phyloP scores from a whole-genome alignment of 2,888 invertebrate genomes.

The Acrocera orbiculus region DNA sequence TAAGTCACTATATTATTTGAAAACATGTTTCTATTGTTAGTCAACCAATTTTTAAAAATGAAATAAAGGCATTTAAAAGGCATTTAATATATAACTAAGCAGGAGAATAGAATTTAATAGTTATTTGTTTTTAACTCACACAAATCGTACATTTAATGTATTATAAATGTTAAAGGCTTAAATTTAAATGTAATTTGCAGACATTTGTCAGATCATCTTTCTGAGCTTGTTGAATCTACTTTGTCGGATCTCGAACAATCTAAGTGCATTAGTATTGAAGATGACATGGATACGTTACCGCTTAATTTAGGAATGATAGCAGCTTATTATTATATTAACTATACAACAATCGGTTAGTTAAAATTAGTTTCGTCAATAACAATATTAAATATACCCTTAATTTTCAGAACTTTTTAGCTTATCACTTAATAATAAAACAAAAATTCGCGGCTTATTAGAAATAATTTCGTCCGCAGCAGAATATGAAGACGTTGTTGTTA shows the following conservation, averaged over 20 bases:
- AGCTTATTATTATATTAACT: constrained; percentile 98
- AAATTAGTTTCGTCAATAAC: not conserved
- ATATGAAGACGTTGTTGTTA: constrained; percentile 82
- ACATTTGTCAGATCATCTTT: constrained; percentile 94
- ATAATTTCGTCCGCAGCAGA: constrained; percentile 97
- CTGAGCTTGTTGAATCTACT: constrained; percentile 93
- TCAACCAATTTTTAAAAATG: too few relatives aligned
- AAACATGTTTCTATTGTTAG: too few relatives aligned
- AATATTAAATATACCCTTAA: not conserved
- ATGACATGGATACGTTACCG: constrained; percentile 93
- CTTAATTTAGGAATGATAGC: constrained; percentile 99
- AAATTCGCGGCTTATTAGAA: constrained; percentile 90
- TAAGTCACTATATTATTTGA: too few relatives aligned
- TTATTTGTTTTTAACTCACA: too few relatives aligned
- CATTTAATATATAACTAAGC: too few relatives aligned
- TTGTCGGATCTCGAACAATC: constrained; percentile 87
- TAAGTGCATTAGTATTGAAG: constrained; percentile 93
- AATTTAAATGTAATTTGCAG: constrained; percentile 29
- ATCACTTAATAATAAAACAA: constrained; percentile 92
- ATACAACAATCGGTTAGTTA: constrained; percentile 80
- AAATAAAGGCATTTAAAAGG: too few relatives aligned
- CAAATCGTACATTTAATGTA: too few relatives aligned
- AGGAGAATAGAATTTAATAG: too few relatives aligned
- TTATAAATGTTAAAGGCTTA: too few relatives aligned
- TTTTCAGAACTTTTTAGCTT: constrained; percentile 87